Percentiles rank a stretch among this genome's conserved stretches.
phyloP scores from a whole-genome alignment of 2,113 vertebrate species.

The Pardalotus punctatus region DNA sequence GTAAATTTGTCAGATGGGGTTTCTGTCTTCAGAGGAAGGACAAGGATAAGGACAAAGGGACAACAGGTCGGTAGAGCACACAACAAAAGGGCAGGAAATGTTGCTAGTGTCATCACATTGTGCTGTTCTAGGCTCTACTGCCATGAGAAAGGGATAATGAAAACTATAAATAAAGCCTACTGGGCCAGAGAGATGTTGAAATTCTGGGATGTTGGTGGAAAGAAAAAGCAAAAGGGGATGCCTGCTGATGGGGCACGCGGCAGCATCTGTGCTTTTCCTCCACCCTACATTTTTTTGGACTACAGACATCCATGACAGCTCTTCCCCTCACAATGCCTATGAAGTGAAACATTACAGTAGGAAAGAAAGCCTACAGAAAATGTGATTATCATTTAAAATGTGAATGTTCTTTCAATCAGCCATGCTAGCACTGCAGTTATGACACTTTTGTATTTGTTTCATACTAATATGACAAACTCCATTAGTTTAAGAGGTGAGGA shows the following conservation, averaged over 20 bases:
- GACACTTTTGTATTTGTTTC: neutral
- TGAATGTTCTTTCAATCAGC: neutral
- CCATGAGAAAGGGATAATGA: neutral
- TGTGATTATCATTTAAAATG: neutral
- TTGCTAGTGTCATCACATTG: neutral
- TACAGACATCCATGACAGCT: neutral
- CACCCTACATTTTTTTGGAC: neutral
- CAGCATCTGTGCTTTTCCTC: neutral
- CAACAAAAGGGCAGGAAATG: slow-evolving; percentile 26
- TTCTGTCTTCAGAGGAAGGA: neutral
- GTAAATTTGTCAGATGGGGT: slow-evolving; percentile 3
- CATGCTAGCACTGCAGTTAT: neutral
- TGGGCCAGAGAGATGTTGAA: neutral
- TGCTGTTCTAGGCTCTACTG: neutral
- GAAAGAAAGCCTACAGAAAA: neutral
- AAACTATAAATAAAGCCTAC: neutral
- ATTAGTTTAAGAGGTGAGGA: neutral
- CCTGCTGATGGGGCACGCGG: neutral
- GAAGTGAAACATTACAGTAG: neutral
- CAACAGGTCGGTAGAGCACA: rapidly evolving
- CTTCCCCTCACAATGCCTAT: neutral
- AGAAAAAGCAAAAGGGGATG: neutral
- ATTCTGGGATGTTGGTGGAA: neutral
- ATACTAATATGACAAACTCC: neutral
- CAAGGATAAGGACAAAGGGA: slow-evolving; percentile 2